These are phyloP conservation scores for Zaprionus ghesquierei DNA, from an alignment of 1,140 invertebrate species.

Conservation along the genomic window DNA sequence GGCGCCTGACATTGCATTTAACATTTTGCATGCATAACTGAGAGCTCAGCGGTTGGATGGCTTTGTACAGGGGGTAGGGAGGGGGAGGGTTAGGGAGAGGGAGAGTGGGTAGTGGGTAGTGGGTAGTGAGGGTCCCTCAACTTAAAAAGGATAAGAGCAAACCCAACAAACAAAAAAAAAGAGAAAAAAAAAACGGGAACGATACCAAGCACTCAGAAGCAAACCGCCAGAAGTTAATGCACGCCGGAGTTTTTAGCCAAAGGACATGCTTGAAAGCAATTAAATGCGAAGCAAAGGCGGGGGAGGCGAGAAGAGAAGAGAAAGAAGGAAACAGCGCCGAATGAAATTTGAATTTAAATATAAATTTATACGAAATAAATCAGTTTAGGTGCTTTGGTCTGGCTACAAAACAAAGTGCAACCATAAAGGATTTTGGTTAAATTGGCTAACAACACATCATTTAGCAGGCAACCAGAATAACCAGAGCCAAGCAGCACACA, in stretches of 20 bases:
- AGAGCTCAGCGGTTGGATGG: slow-evolving; percentile 10
- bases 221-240: slow-evolving; percentile 27
- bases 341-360: slow-evolving; percentile 22
- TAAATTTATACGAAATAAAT: slow-evolving; percentile 61
- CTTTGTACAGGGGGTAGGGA: background rate
- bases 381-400: slow-evolving; percentile 51
- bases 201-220: slow-evolving; percentile 6
- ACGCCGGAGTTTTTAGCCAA: background rate
- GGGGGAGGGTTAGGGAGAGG: background rate
- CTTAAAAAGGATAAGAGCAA: background rate
- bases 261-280: slow-evolving; percentile 45
- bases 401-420: slow-evolving; percentile 18
- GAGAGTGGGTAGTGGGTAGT: background rate
- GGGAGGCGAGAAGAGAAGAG: no score
- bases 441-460: slow-evolving; percentile 67
- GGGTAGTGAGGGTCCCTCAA: background rate
- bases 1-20: slow-evolving; percentile 68
- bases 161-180: background rate
- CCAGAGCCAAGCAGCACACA: background rate
- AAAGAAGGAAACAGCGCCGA: background rate
- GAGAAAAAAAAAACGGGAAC: background rate
- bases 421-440: slow-evolving; percentile 34
- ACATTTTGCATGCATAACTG: slow-evolving; percentile 54
- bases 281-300: slow-evolving; percentile 39
- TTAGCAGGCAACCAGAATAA: slow-evolving; percentile 39